Conservation (phyloP, 2,113 vertebrate genomes). For the Mastomys coucha region DNA sequence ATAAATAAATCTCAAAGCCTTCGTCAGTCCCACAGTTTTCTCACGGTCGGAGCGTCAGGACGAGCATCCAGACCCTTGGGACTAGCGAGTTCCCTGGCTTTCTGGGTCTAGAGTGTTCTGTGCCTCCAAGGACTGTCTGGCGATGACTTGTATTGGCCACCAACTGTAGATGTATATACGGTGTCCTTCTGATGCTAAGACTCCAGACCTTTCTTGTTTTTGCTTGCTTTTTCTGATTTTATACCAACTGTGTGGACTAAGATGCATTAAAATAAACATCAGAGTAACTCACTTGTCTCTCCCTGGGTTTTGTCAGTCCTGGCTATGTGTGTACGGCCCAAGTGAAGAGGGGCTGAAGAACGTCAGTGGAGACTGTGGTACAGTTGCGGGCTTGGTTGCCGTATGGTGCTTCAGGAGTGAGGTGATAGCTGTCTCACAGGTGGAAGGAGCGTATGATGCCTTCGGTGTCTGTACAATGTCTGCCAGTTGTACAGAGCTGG, state of each 20-base stretch:
- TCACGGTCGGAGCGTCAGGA: slow-evolving; percentile 79
- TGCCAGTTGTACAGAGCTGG: background rate
- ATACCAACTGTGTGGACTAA: slow-evolving; percentile 90
- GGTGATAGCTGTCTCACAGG: background rate
- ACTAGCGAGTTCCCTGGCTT: background rate
- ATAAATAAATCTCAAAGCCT: slow-evolving; percentile 78
- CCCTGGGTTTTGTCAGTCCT: slow-evolving; percentile 11
- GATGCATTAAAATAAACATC: slow-evolving; percentile 90
- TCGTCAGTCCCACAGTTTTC: slow-evolving; percentile 68
- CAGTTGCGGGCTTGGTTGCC: background rate
- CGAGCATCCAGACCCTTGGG: slow-evolving; percentile 71
- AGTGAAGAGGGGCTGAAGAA: fast-evolving
- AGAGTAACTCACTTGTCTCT: slow-evolving; percentile 87
- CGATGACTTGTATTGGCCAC: slow-evolving; percentile 87
- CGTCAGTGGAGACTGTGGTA: background rate
- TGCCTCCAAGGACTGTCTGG: slow-evolving; percentile 86
- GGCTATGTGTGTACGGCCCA: fast-evolving
- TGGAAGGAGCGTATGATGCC: background rate
- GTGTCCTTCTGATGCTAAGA: slow-evolving; percentile 88
- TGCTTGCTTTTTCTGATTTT: slow-evolving; percentile 87
- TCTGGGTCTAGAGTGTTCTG: slow-evolving; percentile 70
- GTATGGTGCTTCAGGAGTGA: background rate
- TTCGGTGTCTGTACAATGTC: background rate
- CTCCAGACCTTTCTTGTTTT: slow-evolving; percentile 82
- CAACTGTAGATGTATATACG: slow-evolving; percentile 81